Evolutionary conservation across 2,888 invertebrate species (phyloP).

Genomic region (Acleris laterana): DNA sequence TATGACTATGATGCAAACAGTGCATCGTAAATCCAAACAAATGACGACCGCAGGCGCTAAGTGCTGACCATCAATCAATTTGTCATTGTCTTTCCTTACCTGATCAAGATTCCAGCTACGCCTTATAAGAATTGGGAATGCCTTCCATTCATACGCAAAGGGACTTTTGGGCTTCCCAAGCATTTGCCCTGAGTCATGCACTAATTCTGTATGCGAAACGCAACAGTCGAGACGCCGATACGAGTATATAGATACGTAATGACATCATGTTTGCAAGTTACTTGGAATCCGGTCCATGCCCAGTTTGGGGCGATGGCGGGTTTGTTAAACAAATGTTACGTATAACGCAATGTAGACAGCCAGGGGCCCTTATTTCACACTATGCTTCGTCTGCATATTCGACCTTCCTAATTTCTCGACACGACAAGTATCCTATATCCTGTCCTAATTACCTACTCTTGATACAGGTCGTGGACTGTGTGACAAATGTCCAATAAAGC

Average conservation of each 20-base stretch:
- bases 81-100: not conserved
- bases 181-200: conserved; percentile 10
- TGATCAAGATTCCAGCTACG: not conserved
- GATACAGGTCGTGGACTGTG: no score
- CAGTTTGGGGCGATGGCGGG: not conserved
- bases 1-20: no score
- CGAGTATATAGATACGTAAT: not conserved
- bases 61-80: no score
- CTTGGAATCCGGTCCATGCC: conserved; percentile 1
- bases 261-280: conserved; percentile 19
- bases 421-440: no score
- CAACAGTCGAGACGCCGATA: not conserved
- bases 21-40: no score
- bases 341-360: no score
- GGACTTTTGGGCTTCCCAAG: conserved; percentile 7
- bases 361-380: no score
- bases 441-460: no score
- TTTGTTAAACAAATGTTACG: conserved; percentile 6
- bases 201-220: conserved; percentile 11
- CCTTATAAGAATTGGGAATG: not conserved
- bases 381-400: no score
- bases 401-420: no score
- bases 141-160: not conserved
- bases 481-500: no score
- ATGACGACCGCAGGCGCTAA: no score